Evolutionary conservation across 2,888 invertebrate genomes (phyloP).

Genomic region (Hydrotaea cyrtoneurina): DNA sequence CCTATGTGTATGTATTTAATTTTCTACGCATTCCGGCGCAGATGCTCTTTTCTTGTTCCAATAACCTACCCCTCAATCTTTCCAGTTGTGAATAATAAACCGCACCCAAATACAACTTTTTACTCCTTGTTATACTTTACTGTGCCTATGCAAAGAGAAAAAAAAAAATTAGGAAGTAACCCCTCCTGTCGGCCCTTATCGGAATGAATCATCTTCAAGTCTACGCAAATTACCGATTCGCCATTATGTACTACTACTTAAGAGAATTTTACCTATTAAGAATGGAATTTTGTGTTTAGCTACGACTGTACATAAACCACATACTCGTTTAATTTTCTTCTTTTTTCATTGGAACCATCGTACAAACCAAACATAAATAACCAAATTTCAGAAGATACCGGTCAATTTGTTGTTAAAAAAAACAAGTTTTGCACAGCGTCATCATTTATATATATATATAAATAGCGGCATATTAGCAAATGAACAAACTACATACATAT

Average conservation of each 20-base stretch:
- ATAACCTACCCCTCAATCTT: conserved; percentile 46
- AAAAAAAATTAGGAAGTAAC: background rate
- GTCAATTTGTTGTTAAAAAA: conserved; percentile 16
- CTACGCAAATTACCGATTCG: conserved; percentile 24
- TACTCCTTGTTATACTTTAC: background rate
- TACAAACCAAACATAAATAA: conserved; percentile 6
- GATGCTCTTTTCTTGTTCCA: conserved; percentile 33
- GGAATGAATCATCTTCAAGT: conserved; percentile 50
- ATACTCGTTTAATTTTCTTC: background rate
- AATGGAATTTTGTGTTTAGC: conserved; percentile 34
- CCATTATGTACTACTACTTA: too few species aligned
- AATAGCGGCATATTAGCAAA: conserved; percentile 51
- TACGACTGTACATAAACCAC: conserved; percentile 55
- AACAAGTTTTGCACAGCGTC: conserved; percentile 59
- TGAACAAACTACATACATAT: conserved; percentile 6
- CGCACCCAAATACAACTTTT: conserved; percentile 51
- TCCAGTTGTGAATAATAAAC: conserved; percentile 42
- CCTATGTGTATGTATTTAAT: background rate
- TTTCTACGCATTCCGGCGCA: conserved; percentile 52
- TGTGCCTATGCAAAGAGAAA: background rate
- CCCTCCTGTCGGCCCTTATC: conserved; percentile 7
- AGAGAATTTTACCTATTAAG: background rate
- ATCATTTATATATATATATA: conserved; percentile 49
- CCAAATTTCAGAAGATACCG: conserved; percentile 13
- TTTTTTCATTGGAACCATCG: background rate